phyloP scores from a whole-genome alignment of 2,797 vertebrate genomes.

The Channa striata region DNA sequence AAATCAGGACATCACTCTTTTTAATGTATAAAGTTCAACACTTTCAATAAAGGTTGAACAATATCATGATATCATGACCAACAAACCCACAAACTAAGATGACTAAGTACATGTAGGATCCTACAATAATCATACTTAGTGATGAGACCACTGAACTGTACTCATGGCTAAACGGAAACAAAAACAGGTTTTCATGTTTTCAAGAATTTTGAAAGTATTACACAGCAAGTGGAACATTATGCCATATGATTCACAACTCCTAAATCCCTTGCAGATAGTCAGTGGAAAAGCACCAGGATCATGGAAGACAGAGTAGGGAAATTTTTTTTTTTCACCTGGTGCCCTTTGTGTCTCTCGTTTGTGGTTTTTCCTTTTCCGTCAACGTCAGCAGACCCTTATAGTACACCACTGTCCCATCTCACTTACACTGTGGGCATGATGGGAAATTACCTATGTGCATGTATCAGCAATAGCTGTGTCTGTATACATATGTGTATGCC shows the following conservation, averaged over 20 bases:
- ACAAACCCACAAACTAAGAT: too few relatives aligned
- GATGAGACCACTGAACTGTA: not conserved
- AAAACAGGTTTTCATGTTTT: not conserved
- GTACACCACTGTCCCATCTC: not conserved
- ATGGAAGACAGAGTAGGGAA: constrained; percentile 2
- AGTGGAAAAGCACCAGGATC: constrained; percentile 28
- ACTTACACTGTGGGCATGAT: not conserved
- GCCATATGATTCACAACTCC: constrained; percentile 26
- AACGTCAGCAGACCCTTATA: constrained; percentile 35
- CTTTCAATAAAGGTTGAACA: too few relatives aligned
- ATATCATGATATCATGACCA: too few relatives aligned
- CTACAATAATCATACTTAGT: too few relatives aligned
- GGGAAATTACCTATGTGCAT: not conserved
- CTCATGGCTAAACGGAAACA: not conserved
- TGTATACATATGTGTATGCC: not conserved
- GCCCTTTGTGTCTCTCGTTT: constrained; percentile 17
- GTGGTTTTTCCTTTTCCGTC: constrained; percentile 44
- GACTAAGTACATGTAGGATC: too few relatives aligned
- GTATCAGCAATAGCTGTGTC: not conserved
- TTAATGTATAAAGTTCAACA: too few relatives aligned
- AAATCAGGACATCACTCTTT: too few relatives aligned
- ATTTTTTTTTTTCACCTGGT: constrained; percentile 9
- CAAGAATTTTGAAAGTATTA: not conserved
- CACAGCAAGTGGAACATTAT: constrained; percentile 31
- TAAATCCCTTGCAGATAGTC: not conserved